These are phyloP conservation scores for Allolobophora icterica DNA, from an alignment of 2,888 invertebrate species.

Conservation along the genomic window DNA sequence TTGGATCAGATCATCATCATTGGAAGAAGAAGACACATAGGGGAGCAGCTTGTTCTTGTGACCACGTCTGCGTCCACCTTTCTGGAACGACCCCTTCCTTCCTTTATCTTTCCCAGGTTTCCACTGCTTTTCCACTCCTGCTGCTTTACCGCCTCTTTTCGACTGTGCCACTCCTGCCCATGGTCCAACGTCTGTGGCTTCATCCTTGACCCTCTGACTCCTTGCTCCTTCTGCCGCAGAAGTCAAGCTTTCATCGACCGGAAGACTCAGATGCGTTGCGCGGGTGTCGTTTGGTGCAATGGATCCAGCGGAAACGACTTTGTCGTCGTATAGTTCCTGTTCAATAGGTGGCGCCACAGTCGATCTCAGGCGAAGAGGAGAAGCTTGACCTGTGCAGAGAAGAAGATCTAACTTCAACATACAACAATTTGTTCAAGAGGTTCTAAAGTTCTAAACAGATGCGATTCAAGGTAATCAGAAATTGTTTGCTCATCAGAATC, in stretches of 20 bases:
- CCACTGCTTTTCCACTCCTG: background rate
- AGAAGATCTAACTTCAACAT: background rate
- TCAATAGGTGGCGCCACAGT: background rate
- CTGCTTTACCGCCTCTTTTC: background rate
- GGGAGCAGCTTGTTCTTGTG: background rate
- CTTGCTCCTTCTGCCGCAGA: background rate
- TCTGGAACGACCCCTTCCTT: background rate
- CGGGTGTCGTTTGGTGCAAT: background rate
- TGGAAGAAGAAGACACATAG: background rate
- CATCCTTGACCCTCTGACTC: background rate
- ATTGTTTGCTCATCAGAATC: background rate
- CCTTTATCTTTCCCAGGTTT: background rate
- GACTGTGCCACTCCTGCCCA: background rate
- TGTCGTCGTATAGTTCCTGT: background rate
- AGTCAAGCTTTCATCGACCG: background rate
- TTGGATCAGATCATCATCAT: background rate
- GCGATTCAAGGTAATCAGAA: background rate
- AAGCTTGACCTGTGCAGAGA: background rate
- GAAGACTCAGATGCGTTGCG: background rate
- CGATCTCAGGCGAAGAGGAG: background rate
- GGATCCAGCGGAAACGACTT: conserved; percentile 9
- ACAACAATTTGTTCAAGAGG: too few species aligned
- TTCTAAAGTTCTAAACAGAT: too few species aligned
- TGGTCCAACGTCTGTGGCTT: background rate
- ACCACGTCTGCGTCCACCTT: background rate